phyloP scores from a whole-genome alignment of 1,140 invertebrate species.

The Lethrus apterus region DNA sequence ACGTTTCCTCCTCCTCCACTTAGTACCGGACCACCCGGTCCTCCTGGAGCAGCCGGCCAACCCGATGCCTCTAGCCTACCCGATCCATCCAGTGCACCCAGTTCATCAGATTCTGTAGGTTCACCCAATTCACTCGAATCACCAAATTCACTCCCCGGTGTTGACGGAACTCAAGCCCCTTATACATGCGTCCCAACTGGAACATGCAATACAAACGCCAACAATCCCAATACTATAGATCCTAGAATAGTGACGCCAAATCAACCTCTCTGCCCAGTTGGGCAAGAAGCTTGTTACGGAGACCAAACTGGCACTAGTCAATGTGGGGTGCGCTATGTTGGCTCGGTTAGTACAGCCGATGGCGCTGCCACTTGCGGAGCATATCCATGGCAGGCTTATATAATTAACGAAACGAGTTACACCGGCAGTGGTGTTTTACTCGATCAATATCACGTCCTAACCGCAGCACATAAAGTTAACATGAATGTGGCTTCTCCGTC shows the following conservation, averaged over 20 bases:
- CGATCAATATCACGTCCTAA: conserved; percentile 32
- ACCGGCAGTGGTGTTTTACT: conserved; percentile 35
- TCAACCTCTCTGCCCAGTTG: conserved; percentile 3
- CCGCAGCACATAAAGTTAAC: conserved; percentile 37
- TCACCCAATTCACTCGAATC: too few species aligned
- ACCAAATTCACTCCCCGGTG: too few species aligned
- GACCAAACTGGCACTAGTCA: conserved; percentile 11
- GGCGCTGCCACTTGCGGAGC: conserved; percentile 25
- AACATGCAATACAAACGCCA: background rate
- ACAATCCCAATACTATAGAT: conserved; percentile 9
- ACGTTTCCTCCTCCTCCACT: too few species aligned
- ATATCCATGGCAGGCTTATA: conserved; percentile 37
- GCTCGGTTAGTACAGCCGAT: conserved; percentile 17
- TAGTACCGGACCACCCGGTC: too few species aligned
- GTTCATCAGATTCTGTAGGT: too few species aligned
- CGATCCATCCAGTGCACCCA: too few species aligned
- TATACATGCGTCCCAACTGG: conserved; percentile 16
- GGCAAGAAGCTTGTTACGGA: conserved; percentile 14
- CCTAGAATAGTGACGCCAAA: conserved; percentile 11
- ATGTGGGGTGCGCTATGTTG: conserved; percentile 27
- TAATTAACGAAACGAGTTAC: conserved; percentile 30
- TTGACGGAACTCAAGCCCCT: too few species aligned
- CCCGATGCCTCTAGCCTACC: too few species aligned
- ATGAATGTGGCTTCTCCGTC: conserved; percentile 18
- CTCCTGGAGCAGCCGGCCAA: too few species aligned